These are phyloP conservation scores for Margarornis squamiger DNA, from an alignment of 2,797 vertebrate species.

Conservation along the genomic window DNA sequence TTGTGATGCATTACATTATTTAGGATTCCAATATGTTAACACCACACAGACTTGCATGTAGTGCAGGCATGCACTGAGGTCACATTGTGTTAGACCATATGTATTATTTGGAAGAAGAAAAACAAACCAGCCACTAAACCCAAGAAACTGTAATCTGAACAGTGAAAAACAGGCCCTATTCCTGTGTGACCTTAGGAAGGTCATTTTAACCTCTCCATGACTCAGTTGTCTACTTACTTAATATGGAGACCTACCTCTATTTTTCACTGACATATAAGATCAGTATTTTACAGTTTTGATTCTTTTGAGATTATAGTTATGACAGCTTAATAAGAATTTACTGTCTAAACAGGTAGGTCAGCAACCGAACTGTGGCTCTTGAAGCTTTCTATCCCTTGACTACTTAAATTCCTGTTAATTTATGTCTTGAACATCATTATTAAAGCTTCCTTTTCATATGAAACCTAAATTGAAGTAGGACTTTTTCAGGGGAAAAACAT, in stretches of 20 bases:
- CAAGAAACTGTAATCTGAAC: background rate
- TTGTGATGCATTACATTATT: background rate
- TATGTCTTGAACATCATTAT: background rate
- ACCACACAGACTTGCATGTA: rapidly evolving
- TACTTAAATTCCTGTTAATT: background rate
- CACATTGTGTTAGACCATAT: background rate
- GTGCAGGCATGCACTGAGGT: background rate
- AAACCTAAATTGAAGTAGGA: background rate
- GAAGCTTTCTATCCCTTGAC: background rate
- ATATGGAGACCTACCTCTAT: background rate
- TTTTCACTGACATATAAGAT: background rate
- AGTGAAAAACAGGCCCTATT: background rate
- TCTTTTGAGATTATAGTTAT: background rate
- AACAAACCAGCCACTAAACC: background rate
- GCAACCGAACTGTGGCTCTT: background rate
- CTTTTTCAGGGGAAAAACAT: background rate
- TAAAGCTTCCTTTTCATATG: background rate
- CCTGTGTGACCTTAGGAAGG: background rate
- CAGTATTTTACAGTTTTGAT: background rate
- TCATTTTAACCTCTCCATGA: background rate
- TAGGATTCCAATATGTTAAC: background rate
- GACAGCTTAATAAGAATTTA: background rate
- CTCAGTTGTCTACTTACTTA: background rate
- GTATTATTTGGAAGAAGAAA: background rate
- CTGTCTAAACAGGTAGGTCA: background rate